phyloP scores from a whole-genome alignment of 2,888 invertebrate species.

The Erynnis tages region DNA sequence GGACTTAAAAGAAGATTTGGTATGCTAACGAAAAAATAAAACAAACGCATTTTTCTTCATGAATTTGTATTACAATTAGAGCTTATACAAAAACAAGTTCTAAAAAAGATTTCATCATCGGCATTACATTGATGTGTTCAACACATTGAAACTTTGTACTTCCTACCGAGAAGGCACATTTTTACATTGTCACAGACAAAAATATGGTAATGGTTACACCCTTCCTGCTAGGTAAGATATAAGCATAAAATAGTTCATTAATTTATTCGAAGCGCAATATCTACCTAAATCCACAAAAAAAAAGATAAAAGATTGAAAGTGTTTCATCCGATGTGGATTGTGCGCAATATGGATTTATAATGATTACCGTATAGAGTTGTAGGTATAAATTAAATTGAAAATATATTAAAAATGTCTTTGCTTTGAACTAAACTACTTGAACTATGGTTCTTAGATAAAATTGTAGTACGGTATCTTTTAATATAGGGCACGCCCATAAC shows the following conservation, averaged over 20 bases:
- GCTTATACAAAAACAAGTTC: constrained; percentile 45
- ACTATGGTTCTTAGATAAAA: too few relatives aligned
- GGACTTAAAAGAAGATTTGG: too few relatives aligned
- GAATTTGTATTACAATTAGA: constrained; percentile 33
- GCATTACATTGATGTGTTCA: constrained; percentile 28
- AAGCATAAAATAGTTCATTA: constrained; percentile 1
- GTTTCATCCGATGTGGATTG: too few relatives aligned
- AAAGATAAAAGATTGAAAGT: constrained; percentile 24
- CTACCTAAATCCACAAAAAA: constrained; percentile 11
- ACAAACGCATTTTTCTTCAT: constrained; percentile 17
- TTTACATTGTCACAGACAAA: constrained; percentile 33
- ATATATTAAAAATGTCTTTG: too few relatives aligned
- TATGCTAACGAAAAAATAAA: too few relatives aligned
- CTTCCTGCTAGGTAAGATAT: constrained; percentile 15
- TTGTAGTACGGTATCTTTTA: too few relatives aligned
- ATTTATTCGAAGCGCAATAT: constrained; percentile 14
- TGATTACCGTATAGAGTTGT: too few relatives aligned
- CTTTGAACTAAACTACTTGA: too few relatives aligned
- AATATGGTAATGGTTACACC: constrained; percentile 10
- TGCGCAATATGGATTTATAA: too few relatives aligned
- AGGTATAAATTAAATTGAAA: too few relatives aligned
- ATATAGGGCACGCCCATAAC: too few relatives aligned
- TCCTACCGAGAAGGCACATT: constrained; percentile 23
- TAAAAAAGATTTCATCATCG: constrained; percentile 31
- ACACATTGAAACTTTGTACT: constrained; percentile 30